A percentile compares a stretch with the other conserved stretches of the same genome.
These are phyloP conservation scores for Brachirus orientalis DNA, from an alignment of 2,113 vertebrate species.

Conservation along the genomic window DNA sequence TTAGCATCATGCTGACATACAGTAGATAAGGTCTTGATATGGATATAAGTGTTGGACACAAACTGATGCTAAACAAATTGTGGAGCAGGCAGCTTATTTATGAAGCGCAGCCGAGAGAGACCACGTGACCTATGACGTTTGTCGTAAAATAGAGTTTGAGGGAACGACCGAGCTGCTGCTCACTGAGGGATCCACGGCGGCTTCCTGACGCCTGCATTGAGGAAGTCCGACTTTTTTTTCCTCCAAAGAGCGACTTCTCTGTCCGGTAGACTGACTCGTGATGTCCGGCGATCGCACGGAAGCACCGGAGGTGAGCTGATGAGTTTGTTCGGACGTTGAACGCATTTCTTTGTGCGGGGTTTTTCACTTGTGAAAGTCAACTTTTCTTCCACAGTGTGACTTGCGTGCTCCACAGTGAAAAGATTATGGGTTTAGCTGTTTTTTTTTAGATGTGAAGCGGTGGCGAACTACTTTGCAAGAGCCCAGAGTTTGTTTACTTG, in stretches of 20 bases:
- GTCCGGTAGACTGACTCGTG: constrained; percentile 9
- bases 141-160: constrained; percentile 62
- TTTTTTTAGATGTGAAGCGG: not conserved
- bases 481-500: not conserved
- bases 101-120: not conserved
- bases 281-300: constrained; percentile 68
- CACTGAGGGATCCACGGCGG: constrained; percentile 54
- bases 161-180: constrained; percentile 50
- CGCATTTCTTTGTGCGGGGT: not conserved
- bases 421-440: not conserved
- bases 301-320: constrained; percentile 60
- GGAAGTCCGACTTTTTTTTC: constrained; percentile 63
- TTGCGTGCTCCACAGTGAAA: constrained; percentile 10
- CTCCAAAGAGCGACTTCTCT: not conserved
- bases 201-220: constrained; percentile 61
- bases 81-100: not conserved
- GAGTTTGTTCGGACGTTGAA: not conserved
- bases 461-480: constrained; percentile 5
- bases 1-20: too few relatives aligned
- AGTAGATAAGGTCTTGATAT: too few relatives aligned
- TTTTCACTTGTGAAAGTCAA: constrained; percentile 5
- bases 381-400: not conserved
- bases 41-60: too few relatives aligned
- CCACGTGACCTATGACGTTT: constrained; percentile 81
- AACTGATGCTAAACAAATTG: too few relatives aligned